These are phyloP conservation scores for Rhinatrema bivittatum DNA, from an alignment of 2,797 vertebrate species.

Conservation along the genomic window DNA sequence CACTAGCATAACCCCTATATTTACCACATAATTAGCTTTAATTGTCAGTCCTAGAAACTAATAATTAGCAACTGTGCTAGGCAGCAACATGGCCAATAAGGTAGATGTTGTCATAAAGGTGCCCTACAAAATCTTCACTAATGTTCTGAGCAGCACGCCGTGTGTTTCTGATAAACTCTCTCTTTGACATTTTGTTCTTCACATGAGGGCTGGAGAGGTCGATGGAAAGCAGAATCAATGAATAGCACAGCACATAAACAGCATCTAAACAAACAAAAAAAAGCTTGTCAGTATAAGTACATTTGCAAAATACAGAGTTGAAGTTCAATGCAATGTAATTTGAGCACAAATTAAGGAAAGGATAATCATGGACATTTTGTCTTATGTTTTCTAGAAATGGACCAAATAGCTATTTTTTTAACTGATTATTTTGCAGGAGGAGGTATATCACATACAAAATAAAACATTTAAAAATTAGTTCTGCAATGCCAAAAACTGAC, in stretches of 20 bases:
- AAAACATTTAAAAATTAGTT: too few relatives aligned
- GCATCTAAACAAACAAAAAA: conserved; percentile 66
- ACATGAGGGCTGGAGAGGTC: conserved; percentile 95
- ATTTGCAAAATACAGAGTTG: background rate
- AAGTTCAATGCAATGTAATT: too few relatives aligned
- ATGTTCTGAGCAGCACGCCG: conserved; percentile 92
- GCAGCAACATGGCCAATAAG: conserved; percentile 95
- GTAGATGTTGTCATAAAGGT: conserved; percentile 99
- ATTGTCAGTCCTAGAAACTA: conserved; percentile 37
- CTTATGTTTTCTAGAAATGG: too few relatives aligned
- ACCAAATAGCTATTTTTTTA: too few relatives aligned
- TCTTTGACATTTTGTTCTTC: conserved; percentile 99
- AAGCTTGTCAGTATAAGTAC: background rate
- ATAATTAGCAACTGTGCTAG: conserved; percentile 57
- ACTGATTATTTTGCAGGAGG: too few relatives aligned
- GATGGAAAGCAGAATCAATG: conserved; percentile 94
- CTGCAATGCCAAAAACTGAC: too few relatives aligned
- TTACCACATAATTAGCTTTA: conserved; percentile 38
- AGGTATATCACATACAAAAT: too few relatives aligned
- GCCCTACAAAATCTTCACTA: conserved; percentile 96
- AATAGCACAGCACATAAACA: conserved; percentile 97
- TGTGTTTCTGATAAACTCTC: conserved; percentile 97
- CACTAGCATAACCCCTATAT: conserved; percentile 47
- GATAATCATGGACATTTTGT: too few relatives aligned
- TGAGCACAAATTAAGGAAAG: background rate